Base-by-base conservation (phyloP, 2,888 invertebrate species). In the Beris morrisii region DNA sequence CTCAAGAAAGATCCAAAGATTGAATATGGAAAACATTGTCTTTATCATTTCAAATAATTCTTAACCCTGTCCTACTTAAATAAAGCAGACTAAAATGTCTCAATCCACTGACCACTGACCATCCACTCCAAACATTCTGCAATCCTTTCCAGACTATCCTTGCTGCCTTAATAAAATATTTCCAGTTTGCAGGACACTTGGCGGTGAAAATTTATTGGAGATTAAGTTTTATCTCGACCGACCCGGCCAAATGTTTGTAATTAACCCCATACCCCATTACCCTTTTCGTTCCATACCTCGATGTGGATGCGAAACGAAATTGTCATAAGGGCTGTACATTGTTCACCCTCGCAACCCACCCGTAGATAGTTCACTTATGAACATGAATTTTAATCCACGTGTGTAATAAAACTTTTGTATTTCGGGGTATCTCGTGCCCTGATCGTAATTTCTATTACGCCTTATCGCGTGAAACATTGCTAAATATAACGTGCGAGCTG, bases 221-320 rank as follows among this genome's bases (percentile, higher is more conserved):
- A 70, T 63, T 68, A 72, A 69, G 71, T 71, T 71, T 61, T 71
- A 71, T 71, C 72, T 71, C 52, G 53, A 64, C 64, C 73, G 74
- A 75, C 75, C 75, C 74, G 73, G 70, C 75, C 75, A 73, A 74
- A 74, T 73, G 73, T 72, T 72, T 52, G 74, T 74, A 75, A 74
- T 75, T 74, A 75, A 73, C 74, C 75, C 70, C 74, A 73, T 69
- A 72, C 72, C 72, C 50, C 69, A 69, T 69, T 71, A 65, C 67
- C 58, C 66, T 66, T 66, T 66, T 32, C 32, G 43, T 15, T 61
- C 7, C 30, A 13, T 32, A 59, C 9, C 9, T 22, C 22, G 22
- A 22, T 11, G 22, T 22, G n/a, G 3, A n/a, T n/a, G 9, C n/a
- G 38, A 38, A 13, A 32, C 55, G 15, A n/a, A 56, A 43, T 30